Evolutionary conservation across 2,113 vertebrate genomes (phyloP), one percentile per base, ranked within the genome.

Genomic region (Calyptommatus sinebrachiatus): DNA sequence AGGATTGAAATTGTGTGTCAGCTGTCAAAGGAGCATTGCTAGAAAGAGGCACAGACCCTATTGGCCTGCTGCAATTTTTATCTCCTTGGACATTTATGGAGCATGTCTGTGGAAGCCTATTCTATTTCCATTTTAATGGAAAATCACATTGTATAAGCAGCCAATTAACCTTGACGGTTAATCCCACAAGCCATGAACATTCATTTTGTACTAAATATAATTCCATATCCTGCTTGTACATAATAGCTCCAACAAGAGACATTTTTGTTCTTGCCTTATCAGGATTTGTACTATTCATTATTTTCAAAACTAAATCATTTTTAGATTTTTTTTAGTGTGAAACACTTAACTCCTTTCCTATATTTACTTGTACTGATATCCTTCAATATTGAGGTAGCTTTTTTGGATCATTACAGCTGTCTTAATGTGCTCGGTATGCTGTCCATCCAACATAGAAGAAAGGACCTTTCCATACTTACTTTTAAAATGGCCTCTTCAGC

Each of bases 141-240:
- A 89, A 83, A 80, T 48, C 85, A 83, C 67, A 79, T 82, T 77
- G 83, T 91, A 76, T 76, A 83, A 82, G 81, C 1, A 4, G 77
- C 84, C 88, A 83, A 91, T 92, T 90, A 89, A 85, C 89, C 80
- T 87, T 88, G 82, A 86, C 73, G 89, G 91, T 89, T 92, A 92
- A 92, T 92, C 91, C 87, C 78, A 83, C 81, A 83, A 73, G n/a
- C 85, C 84, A 86, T 82, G 85, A 89, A 86, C 90, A 90, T 89
- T 92, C 85, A 80, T 90, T 89, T 87, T 88, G 80, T 87, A 88
- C 84, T 89, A 82, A 77, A 89, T 89, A 87, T 80, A 84, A 77
- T 83, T 90, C 83, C 76, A 62, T 82, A 83, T 92, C 88, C 91
- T 84, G 74, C 81, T 71, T 81, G 85, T 85, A 89, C 86, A 88